Evolutionary conservation across 2,888 invertebrate genomes (phyloP).

Genomic region (Lagria hirta): DNA sequence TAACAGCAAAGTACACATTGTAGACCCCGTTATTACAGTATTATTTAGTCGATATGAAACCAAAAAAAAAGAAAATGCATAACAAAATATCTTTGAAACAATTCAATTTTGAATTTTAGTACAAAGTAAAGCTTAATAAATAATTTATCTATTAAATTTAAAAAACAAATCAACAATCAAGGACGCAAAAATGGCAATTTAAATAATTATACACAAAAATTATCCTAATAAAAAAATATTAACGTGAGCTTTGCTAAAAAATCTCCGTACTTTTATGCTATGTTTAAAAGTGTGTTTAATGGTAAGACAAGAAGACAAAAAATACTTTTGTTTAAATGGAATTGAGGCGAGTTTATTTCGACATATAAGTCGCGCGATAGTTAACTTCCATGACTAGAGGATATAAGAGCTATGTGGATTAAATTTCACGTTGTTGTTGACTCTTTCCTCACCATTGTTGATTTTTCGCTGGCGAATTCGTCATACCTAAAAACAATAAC

Average conservation of each 20-base stretch:
- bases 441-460: conserved; percentile 35
- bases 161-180: conserved; percentile 9
- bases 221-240: conserved; percentile 10
- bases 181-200: conserved; percentile 4
- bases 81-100: too few species aligned
- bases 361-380: conserved; percentile 8
- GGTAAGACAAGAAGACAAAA: conserved; percentile 21
- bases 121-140: too few species aligned
- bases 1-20: conserved; percentile 24
- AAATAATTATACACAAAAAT: conserved; percentile 8
- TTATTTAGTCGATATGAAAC: conserved; percentile 6
- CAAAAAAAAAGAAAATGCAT: too few species aligned
- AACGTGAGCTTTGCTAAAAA: conserved; percentile 12
- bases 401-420: conserved; percentile 13
- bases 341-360: conserved; percentile 13
- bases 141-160: neutral
- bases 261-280: conserved; percentile 13
- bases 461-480: conserved; percentile 40
- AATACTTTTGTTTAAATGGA: conserved; percentile 14
- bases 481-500: conserved; percentile 42
- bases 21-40: conserved; percentile 15
- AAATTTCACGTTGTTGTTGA: conserved; percentile 4
- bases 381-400: conserved; percentile 18
- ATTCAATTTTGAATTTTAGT: too few species aligned
- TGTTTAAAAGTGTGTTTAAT: conserved; percentile 16